Base-by-base conservation (phyloP, 2,888 invertebrate genomes). In the Dryobotodes eremita region DNA sequence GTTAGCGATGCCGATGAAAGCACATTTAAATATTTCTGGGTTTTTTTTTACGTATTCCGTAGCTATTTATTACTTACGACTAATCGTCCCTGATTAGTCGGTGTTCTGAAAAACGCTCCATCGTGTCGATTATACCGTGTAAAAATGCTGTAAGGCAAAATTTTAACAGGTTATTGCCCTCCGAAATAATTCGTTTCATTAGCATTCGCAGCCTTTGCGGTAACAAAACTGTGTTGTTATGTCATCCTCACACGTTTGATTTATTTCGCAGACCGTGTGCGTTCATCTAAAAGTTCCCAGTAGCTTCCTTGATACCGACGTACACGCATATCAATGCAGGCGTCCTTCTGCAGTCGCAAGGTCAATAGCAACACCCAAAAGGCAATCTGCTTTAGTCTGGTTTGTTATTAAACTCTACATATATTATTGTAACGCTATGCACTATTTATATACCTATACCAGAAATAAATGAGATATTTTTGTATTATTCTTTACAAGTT, bases 261-360 rank as follows among this genome's bases (percentile, higher is more conserved):
- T 70, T 48, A 57, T 61, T 46, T 31, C 13, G 59, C 26, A 53
- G 15, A 26, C 48, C 17, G 3, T 46, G 17, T 20, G 61, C 55
- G 66, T 71, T 26, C 66, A n/a, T 68, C 66, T 73, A n/a, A 62
- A 84, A 81, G 76, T 76, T 76, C 59, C 64, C 68, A 53, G 53
- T 42, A 31, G 76, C 66, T 83, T 83, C 81, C 66, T 75, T 71
- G 71, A 80, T 66, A 42, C 23, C 55, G 42, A 4, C 42, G 48
- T 64, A 66, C 20, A 46, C 70, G 59, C 70, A 62, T 46, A 15
- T 50, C 20, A 75, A 70, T 75, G 75, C 48, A 46, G 82, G n/a
- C 7, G 80, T 82, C 82, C 80, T 82, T 80, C 75, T 68, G 42
- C 23, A 26, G 10, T 10, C 5, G 48, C 46, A 80, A 84, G 80